phyloP scores from a whole-genome alignment of 2,797 vertebrate genomes.

The Sebastes nivosus region DNA sequence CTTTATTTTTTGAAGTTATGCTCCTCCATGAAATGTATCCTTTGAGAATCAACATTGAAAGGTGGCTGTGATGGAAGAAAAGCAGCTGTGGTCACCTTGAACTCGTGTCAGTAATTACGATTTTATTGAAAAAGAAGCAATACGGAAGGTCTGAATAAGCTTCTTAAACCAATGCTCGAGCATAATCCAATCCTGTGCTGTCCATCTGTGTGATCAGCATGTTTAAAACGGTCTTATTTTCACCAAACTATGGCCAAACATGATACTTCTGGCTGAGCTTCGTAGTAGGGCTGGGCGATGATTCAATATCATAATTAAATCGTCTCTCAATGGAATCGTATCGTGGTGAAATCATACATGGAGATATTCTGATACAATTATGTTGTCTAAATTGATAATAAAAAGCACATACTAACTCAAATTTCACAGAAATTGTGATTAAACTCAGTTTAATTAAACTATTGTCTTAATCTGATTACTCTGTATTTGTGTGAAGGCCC shows the following conservation, averaged over 20 bases:
- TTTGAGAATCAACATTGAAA: not conserved
- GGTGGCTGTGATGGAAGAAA: not conserved
- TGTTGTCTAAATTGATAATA: too few species aligned
- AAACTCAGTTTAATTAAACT: too few species aligned
- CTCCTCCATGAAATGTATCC: not conserved
- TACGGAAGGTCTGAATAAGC: not conserved
- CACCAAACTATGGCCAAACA: not conserved
- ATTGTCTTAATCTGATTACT: too few species aligned
- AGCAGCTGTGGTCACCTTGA: constrained; percentile 11
- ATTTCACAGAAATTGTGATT: rapidly evolving
- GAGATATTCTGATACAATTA: too few species aligned
- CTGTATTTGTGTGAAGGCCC: too few species aligned
- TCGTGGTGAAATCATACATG: too few species aligned
- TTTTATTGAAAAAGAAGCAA: not conserved
- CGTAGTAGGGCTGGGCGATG: too few species aligned
- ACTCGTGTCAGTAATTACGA: not conserved
- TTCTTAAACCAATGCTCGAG: not conserved
- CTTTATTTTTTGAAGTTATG: not conserved
- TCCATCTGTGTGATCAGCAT: not conserved
- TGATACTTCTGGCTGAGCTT: not conserved
- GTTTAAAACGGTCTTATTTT: not conserved
- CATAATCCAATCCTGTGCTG: not conserved
- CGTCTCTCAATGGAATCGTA: too few species aligned
- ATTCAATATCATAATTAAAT: too few species aligned
- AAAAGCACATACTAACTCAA: rapidly evolving